Evolutionary conservation across 1,140 invertebrate species (phyloP), one percentile per base, ranked within the genome.

Genomic region (Steinernema feltiae): DNA sequence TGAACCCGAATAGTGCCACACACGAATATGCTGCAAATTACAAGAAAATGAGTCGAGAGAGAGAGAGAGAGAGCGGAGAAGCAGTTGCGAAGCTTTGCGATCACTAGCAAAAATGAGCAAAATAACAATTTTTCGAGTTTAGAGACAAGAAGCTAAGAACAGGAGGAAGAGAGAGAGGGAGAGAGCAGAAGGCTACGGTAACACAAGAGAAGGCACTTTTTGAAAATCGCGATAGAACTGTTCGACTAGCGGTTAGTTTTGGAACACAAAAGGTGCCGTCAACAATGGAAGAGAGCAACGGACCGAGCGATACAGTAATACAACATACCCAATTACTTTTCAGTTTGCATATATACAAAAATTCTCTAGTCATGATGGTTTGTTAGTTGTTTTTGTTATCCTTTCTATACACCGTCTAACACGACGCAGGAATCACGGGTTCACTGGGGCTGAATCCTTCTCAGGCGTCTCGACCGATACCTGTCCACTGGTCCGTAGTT

Each of bases 391-490:
- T 63, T 63, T 63, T n/a, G n/a, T n/a, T n/a, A n/a, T n/a, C n/a
- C n/a, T n/a, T n/a, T n/a, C n/a, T n/a, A n/a, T n/a, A n/a, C n/a
- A n/a, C n/a, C n/a, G n/a, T n/a, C n/a, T n/a, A n/a, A n/a, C n/a
- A n/a, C n/a, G n/a, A n/a, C n/a, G n/a, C n/a, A n/a, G n/a, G n/a
- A n/a, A 63, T 63, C 53, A 63, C 53, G 53, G 7, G 15, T 71
- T 78, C 75, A 78, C 48, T 69, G 71, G 71, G 77, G 77, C 32
- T 76, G 77, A 35, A 78, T 76, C 74, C 77, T 78, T 78, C 71
- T 79, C 74, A 73, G 77, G 46, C 72, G 71, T 32, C 76, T 72
- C 77, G 76, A 71, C 30, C 72, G 69, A 71, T 78, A 78, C 77
- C 77, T 72, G 74, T 78, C 77, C 72, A 78, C 77, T 32, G 74